Evolutionary conservation across 2,888 invertebrate species (phyloP).

Genomic region (Leistus spinibarbis): DNA sequence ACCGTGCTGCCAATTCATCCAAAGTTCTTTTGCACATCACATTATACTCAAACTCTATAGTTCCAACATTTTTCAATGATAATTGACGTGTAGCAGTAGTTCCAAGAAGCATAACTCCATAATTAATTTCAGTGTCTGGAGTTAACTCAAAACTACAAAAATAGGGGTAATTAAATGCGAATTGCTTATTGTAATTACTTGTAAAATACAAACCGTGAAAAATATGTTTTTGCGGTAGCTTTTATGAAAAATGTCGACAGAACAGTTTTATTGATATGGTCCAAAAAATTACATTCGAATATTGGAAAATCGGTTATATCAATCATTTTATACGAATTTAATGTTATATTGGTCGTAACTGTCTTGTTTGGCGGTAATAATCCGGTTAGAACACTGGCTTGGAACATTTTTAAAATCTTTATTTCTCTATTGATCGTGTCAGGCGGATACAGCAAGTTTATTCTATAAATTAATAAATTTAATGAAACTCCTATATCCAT

Average conservation of each 20-base stretch:
- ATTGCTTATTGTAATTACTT: neutral
- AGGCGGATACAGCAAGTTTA: neutral
- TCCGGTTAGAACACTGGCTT: slow-evolving; percentile 32
- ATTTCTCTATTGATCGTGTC: neutral
- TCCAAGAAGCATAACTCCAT: slow-evolving; percentile 64
- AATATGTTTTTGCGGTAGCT: slow-evolving; percentile 49
- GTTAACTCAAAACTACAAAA: slow-evolving; percentile 62
- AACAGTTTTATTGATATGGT: slow-evolving; percentile 46
- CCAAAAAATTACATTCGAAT: slow-evolving; percentile 48
- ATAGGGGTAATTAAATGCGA: neutral
- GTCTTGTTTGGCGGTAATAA: slow-evolving; percentile 43
- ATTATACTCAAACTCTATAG: slow-evolving; percentile 58
- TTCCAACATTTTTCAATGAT: slow-evolving; percentile 65
- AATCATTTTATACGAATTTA: slow-evolving; percentile 47
- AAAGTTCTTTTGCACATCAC: slow-evolving; percentile 44
- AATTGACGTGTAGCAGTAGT: slow-evolving; percentile 62
- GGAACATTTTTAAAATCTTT: slow-evolving; percentile 40
- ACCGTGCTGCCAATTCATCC: slow-evolving; percentile 24
- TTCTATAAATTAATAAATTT: neutral
- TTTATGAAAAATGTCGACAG: slow-evolving; percentile 48
- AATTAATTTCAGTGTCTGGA: slow-evolving; percentile 64
- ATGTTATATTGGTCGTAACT: slow-evolving; percentile 43
- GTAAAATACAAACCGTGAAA: slow-evolving; percentile 46
- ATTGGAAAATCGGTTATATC: slow-evolving; percentile 49
- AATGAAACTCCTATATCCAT: too few species aligned